These are phyloP conservation scores for Cranoglanis bouderius DNA, from an alignment of 2,113 vertebrate genomes.

Conservation along the genomic window DNA sequence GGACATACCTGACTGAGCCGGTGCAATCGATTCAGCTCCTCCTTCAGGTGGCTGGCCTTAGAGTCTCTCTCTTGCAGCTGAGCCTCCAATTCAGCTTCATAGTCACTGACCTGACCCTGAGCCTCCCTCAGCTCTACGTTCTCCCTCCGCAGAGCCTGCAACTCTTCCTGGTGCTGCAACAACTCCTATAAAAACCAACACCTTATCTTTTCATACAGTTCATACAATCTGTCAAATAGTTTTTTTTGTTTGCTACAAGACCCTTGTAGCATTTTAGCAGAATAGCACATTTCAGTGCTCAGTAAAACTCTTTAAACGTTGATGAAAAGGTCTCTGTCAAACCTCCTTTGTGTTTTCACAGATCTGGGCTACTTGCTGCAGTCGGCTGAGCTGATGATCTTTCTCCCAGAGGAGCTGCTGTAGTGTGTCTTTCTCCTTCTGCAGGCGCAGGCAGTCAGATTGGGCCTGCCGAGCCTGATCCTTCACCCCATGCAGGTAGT, in stretches of 20 bases:
- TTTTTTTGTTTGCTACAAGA: neutral
- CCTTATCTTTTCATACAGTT: neutral
- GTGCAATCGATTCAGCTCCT: conserved; percentile 73
- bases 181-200: conserved; percentile 72
- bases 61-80: conserved; percentile 69
- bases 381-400: conserved; percentile 74
- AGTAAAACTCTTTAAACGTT: neutral
- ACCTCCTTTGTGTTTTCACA: conserved; percentile 79
- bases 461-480: conserved; percentile 76
- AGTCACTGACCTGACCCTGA: conserved; percentile 70
- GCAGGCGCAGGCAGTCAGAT: conserved; percentile 75
- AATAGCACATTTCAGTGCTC: neutral
- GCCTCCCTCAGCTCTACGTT: conserved; percentile 71
- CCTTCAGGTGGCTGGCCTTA: conserved; percentile 74
- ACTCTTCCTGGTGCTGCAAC: conserved; percentile 70
- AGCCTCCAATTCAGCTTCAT: conserved; percentile 74
- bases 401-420: conserved; percentile 74
- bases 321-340: conserved; percentile 38
- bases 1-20: conserved; percentile 70
- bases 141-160: conserved; percentile 71
- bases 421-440: conserved; percentile 78
- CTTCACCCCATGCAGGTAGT: conserved; percentile 82
- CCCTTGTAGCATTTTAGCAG: neutral
- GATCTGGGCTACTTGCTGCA: conserved; percentile 75
- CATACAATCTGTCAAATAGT: neutral